Evolutionary conservation across 2,888 invertebrate genomes (phyloP), one percentile per base, ranked within the genome.

Genomic region (Anagyrus pseudococci): DNA sequence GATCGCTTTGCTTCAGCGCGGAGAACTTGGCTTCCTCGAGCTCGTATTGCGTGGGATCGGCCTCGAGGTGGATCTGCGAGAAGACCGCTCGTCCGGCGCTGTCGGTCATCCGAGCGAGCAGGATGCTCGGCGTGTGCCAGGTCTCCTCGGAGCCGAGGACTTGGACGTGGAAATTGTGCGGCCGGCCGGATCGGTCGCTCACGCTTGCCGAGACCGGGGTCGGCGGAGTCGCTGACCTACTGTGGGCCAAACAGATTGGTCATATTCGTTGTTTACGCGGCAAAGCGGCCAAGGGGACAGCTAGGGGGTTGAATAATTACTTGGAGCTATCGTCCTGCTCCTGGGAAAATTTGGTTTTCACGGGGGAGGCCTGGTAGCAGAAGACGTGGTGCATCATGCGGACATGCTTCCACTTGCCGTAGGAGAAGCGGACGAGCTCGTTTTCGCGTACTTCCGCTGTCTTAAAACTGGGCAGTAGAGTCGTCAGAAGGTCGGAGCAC

Each of bases 361-460:
- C 89, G 0, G 93, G 93, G 1, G 92, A 92, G 0, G 92, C 92
- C 79, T 93, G 93, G 76, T 93, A 93, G 75, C 93, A 93, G 78
- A 93, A 93, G 68, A 93, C 90, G 74, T 93, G 92, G 80, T 93
- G 93, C 85, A 93, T 90, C 89, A 93, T 89, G 76, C 88, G 88
- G 0, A 93, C 91, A 4, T 90, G 87, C 74, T 90, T 88, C 93
- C 93, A 93, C 77, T 89, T 88, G 67, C 90, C 91, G 71, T 92
- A 93, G 2, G 91, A 89, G 77, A 93, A 93, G 70, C 91, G 88
- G 1, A 93, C 93, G 53, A 93, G 82, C 79, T 93, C 93, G 75
- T 90, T 90, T 81, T 92, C 92, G 23, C 92, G 87, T 40, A 92
- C 92, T 85, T 93, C 93, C 7, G 93, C 92, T 57, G 92, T 93